Conservation (phyloP, 1,140 invertebrate species). For the Acromyrmex echinatior region DNA sequence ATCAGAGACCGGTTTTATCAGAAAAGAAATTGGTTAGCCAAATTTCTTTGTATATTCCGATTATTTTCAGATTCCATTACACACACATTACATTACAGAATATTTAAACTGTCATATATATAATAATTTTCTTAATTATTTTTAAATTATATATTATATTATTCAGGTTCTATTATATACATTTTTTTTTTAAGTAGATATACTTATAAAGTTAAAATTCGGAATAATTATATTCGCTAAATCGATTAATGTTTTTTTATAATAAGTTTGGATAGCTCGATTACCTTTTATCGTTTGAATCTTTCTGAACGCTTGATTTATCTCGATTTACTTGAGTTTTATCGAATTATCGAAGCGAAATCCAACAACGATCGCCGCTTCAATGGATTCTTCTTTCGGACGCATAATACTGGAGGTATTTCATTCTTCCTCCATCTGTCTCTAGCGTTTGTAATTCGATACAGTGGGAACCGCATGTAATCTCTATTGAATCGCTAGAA, state of each 20-base stretch:
- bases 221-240: not conserved
- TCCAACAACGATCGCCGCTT: constrained; percentile 71
- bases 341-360: constrained; percentile 66
- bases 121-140: not conserved
- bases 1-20: not conserved
- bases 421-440: constrained; percentile 65
- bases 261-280: not conserved
- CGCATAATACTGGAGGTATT: constrained; percentile 68
- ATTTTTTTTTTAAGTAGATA: not conserved
- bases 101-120: not conserved
- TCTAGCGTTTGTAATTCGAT: constrained; percentile 82
- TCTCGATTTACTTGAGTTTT: constrained; percentile 18
- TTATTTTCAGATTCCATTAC: not conserved
- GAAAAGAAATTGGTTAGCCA: not conserved
- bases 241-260: not conserved
- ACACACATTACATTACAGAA: not conserved
- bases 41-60: not conserved
- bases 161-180: not conserved
- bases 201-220: not conserved
- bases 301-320: not conserved
- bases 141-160: not conserved
- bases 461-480: constrained; percentile 84
- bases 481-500: constrained; percentile 81
- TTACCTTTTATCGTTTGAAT: not conserved
- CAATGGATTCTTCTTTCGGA: constrained; percentile 78